Evolutionary conservation across 2,113 vertebrate genomes (phyloP).

Genomic region (Chloroceryle aenea): DNA sequence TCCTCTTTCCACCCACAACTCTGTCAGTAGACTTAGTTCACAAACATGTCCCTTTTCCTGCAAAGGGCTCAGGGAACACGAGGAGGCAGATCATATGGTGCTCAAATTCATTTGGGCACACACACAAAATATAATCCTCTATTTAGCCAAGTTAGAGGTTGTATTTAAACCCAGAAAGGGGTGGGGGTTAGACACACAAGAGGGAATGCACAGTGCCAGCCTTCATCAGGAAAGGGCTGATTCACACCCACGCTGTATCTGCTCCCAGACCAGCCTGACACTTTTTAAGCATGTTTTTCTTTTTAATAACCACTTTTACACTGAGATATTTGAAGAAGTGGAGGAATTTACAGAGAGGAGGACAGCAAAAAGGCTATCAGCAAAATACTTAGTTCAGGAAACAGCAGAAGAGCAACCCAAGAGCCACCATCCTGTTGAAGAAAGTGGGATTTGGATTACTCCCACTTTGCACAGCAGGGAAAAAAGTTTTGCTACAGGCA

Average conservation of each 20-base stretch:
- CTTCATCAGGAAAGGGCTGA: neutral
- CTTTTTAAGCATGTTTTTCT: neutral
- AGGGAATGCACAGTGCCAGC: neutral
- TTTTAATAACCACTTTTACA: neutral
- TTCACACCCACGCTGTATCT: neutral
- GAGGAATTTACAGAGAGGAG: neutral
- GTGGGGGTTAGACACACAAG: neutral
- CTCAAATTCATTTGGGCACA: neutral
- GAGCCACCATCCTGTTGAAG: neutral
- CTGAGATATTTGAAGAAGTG: neutral
- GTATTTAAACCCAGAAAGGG: conserved; percentile 10
- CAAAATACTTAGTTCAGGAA: neutral
- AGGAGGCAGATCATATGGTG: conserved; percentile 52
- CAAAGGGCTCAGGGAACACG: conserved; percentile 31
- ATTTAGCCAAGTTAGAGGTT: conserved; percentile 27
- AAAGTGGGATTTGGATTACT: neutral
- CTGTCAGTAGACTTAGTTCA: neutral
- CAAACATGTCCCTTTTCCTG: conserved; percentile 33
- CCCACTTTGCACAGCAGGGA: neutral
- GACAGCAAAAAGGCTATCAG: neutral
- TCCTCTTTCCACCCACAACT: conserved; percentile 44
- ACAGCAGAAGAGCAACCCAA: neutral
- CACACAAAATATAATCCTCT: neutral
- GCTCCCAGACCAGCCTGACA: neutral
- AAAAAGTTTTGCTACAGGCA: neutral